phyloP scores from a whole-genome alignment of 1,140 invertebrate species.

The Harpegnathos saltator region DNA sequence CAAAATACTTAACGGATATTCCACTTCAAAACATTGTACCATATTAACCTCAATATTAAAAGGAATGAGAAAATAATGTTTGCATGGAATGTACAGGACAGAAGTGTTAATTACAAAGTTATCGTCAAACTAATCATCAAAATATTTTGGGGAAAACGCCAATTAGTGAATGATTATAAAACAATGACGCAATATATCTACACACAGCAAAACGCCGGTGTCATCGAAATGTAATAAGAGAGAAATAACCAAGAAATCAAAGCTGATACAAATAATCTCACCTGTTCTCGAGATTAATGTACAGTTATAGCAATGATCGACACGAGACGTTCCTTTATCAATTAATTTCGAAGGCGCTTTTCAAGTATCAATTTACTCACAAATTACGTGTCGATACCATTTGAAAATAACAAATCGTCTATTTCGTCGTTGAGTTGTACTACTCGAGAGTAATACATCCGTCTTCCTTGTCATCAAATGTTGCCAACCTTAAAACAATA shows the following conservation, averaged over 20 bases:
- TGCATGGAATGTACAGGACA: background rate
- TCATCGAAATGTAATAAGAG: background rate
- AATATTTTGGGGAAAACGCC: constrained; percentile 5
- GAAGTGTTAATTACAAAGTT: constrained; percentile 10
- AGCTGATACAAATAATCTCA: constrained; percentile 9
- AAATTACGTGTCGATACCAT: background rate
- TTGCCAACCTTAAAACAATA: no score
- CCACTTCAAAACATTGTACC: background rate
- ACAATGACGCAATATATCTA: constrained; percentile 6
- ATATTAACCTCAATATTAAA: background rate
- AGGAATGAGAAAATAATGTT: background rate
- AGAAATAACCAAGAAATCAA: constrained; percentile 17
- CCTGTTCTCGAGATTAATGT: background rate
- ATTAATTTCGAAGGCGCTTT: background rate
- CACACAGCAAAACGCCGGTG: background rate
- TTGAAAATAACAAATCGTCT: no score
- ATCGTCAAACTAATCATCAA: background rate
- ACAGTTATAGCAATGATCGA: background rate
- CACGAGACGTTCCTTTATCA: background rate
- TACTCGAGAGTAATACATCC: no score
- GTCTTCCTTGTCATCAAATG: no score
- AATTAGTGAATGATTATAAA: background rate
- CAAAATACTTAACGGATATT: constrained; percentile 24
- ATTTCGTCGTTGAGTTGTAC: no score
- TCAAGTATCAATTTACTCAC: background rate